Base-by-base conservation (phyloP, 1,140 invertebrate genomes). In the Atopsyche davidsoni region DNA sequence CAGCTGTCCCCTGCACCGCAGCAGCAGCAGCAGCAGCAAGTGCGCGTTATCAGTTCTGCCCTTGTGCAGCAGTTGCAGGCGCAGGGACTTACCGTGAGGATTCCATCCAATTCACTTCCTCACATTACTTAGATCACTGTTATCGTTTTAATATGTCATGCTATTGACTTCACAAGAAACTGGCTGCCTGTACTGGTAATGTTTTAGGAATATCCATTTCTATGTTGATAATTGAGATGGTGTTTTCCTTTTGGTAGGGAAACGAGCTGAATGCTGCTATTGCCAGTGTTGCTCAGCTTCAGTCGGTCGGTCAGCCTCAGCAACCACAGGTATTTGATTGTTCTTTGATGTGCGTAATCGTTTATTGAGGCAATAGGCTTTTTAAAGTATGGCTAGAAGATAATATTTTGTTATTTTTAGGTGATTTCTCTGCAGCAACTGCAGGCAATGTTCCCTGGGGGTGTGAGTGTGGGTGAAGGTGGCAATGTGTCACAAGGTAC, bases 1-100 rank as follows among this genome's bases (percentile, higher is more conserved):
- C 65, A 63, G 44, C 65, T 63, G 23, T 51, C 61, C n/a, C 73
- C 76, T 43, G 75, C 77, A 42, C 75, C 76, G 18, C 75, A 76
- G 18, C 65, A 75, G 51, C 74, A 76, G 47, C 76, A 77, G 44
- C 76, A 77, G 55, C 75, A 76, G 19, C 65, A 69, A 50, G 64
- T 72, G 9, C 64, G 71, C 44, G 70, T 75, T 17, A 69, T 75
- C 51, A 75, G 72, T 53, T 68, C 72, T 13, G 69, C 72, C 46
- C 67, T 73, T 25, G 68, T 75, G 6, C 73, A 75, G 40, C 73
- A 75, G 53, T 59, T 74, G 38, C 66, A 71, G 51, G 69, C 70
- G 3, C 71, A 73, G 46, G 71, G 72, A 25, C 56, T 75, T 32
- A 65, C 69, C 40, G 71, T 72, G 35, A 67, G 68, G 66, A 42